Conservation (phyloP, 2,113 vertebrate genomes). For the Scomber japonicus region DNA sequence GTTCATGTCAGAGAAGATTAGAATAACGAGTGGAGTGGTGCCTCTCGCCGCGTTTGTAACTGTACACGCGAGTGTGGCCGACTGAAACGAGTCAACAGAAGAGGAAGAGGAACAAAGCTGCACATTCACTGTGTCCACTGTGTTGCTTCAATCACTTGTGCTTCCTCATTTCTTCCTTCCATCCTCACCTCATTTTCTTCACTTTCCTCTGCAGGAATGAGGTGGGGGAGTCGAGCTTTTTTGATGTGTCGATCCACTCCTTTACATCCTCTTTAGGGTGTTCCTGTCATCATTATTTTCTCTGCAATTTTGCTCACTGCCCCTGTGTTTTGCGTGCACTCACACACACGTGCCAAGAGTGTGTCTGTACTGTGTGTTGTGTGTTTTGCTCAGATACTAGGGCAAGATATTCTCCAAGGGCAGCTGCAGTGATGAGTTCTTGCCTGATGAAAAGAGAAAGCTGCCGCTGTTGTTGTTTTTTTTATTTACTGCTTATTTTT, state of each 20-base stretch:
- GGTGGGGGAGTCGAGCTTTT: background rate
- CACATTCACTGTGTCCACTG: constrained; percentile 31
- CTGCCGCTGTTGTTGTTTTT: constrained; percentile 27
- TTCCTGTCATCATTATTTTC: constrained; percentile 39
- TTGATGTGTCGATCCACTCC: constrained; percentile 2
- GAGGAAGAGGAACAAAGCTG: constrained; percentile 52
- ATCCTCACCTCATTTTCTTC: constrained; percentile 4
- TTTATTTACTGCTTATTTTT: constrained; percentile 35
- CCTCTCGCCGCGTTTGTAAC: constrained; percentile 22
- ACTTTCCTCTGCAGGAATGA: constrained; percentile 19
- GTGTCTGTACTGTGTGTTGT: constrained; percentile 39
- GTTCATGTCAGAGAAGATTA: constrained; percentile 58
- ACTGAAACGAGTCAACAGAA: constrained; percentile 9
- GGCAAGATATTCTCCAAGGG: constrained; percentile 68
- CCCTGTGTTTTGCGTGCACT: constrained; percentile 36
- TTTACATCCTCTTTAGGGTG: constrained; percentile 13
- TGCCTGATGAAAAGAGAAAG: constrained; percentile 56
- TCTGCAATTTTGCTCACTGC: constrained; percentile 8
- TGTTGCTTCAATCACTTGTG: constrained; percentile 17
- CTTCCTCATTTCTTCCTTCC: constrained; percentile 53
- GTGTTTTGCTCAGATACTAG: constrained; percentile 52
- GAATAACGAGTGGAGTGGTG: constrained; percentile 35
- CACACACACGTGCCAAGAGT: constrained; percentile 33
- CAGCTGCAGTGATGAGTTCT: constrained; percentile 35
- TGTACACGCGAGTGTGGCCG: constrained; percentile 17